These are phyloP conservation scores for Athalia circularis DNA, from an alignment of 2,888 invertebrate genomes.

Conservation along the genomic window DNA sequence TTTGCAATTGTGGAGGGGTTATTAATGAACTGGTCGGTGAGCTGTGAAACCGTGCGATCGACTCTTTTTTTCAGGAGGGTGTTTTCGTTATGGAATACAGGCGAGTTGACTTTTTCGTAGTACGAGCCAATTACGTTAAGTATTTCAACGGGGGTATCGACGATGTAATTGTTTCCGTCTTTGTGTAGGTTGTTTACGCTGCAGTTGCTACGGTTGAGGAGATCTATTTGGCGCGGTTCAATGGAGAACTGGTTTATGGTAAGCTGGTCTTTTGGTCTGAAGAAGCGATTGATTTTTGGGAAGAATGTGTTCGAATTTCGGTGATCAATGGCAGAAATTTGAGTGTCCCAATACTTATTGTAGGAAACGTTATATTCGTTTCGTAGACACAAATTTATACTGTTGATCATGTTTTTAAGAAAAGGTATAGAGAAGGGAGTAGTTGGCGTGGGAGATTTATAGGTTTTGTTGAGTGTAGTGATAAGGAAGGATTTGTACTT, in stretches of 20 bases:
- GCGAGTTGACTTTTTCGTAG: slow-evolving; percentile 39
- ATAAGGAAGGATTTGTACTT: no score
- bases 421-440: no score
- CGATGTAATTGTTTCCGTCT: neutral
- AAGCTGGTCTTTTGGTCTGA: slow-evolving; percentile 7
- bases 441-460: no score
- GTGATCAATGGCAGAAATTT: slow-evolving; percentile 44
- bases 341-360: neutral
- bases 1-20: slow-evolving; percentile 11
- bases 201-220: neutral
- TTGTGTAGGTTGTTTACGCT: neutral
- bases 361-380: no score
- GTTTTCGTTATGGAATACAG: slow-evolving; percentile 41
- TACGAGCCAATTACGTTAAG: slow-evolving; percentile 44
- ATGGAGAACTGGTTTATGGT: slow-evolving; percentile 2
- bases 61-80: neutral
- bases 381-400: no score
- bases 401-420: no score
- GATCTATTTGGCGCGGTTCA: neutral
- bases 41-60: neutral
- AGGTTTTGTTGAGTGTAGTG: no score
- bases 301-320: slow-evolving; percentile 47
- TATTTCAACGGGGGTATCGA: slow-evolving; percentile 15
- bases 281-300: slow-evolving; percentile 46
- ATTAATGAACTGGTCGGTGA: slow-evolving; percentile 31